Evolutionary conservation across 2,888 invertebrate genomes (phyloP).

Genomic region (Gibbula magus): DNA sequence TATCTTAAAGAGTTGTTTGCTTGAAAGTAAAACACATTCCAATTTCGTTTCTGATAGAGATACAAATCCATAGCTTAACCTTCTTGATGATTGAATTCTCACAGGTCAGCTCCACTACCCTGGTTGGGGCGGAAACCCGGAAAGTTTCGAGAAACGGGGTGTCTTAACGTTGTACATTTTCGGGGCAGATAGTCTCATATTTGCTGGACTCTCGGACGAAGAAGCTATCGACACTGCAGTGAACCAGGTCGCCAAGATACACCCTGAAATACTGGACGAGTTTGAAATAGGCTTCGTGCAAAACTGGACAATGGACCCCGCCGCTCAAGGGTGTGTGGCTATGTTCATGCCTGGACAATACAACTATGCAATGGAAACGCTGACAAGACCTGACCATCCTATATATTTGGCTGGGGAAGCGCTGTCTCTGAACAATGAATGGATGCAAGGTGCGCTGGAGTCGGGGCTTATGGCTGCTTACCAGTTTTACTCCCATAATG

Average conservation of each 20-base stretch:
- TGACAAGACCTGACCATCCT: constrained; percentile 22
- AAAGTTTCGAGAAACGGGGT: constrained; percentile 29
- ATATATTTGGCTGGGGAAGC: constrained; percentile 46
- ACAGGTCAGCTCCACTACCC: constrained; percentile 29
- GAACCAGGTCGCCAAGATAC: constrained; percentile 35
- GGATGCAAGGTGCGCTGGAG: constrained; percentile 37
- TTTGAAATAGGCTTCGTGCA: constrained; percentile 43
- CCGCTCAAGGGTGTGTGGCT: constrained; percentile 34
- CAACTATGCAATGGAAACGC: constrained; percentile 24
- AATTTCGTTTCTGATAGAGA: too few species aligned
- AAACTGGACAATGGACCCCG: constrained; percentile 37
- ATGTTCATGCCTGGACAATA: constrained; percentile 34
- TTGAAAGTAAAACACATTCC: too few species aligned
- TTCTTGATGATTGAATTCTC: too few species aligned
- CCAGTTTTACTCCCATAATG: constrained; percentile 25
- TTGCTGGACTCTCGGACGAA: constrained; percentile 30
- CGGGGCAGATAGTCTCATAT: constrained; percentile 33
- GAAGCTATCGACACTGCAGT: constrained; percentile 37
- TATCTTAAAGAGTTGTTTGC: too few species aligned
- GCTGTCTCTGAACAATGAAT: constrained; percentile 40
- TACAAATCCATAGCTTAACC: too few species aligned
- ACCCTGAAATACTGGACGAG: constrained; percentile 34
- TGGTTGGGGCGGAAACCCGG: constrained; percentile 14
- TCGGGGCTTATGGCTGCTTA: constrained; percentile 35
- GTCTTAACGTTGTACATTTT: constrained; percentile 35